A percentile compares a stretch with the other conserved stretches of the same genome.
phyloP scores from a whole-genome alignment of 35 echinoderm and acorn worm genomes.

The Acanthaster planci region DNA sequence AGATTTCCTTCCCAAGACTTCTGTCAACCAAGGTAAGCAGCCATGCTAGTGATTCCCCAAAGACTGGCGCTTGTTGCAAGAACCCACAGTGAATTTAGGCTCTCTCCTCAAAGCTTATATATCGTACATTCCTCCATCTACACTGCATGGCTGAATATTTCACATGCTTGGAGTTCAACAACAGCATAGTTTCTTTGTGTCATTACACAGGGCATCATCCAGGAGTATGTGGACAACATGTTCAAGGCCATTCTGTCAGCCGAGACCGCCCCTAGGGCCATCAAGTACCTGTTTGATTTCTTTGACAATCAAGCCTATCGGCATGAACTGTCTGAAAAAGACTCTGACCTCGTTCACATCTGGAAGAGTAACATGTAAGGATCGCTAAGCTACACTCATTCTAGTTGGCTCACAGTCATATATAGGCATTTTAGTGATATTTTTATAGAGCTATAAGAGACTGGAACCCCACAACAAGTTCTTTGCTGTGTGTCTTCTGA shows the following conservation, averaged over 20 bases:
- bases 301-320: constrained; percentile 66
- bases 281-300: constrained; percentile 76
- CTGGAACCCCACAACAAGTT: too few species aligned
- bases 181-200: neutral
- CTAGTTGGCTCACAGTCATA: too few species aligned
- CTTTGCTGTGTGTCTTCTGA: too few species aligned
- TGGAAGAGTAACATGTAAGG: constrained; percentile 83
- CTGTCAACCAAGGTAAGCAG: constrained; percentile 6
- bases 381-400: too few species aligned
- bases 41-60: too few species aligned
- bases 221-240: constrained; percentile 90
- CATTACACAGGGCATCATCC: constrained; percentile 73
- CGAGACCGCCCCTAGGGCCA: constrained; percentile 8
- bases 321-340: constrained; percentile 16
- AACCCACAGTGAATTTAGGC: too few species aligned
- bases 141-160: too few species aligned
- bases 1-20: constrained; percentile 35
- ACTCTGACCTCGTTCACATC: constrained; percentile 46
- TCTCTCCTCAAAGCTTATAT: too few species aligned
- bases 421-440: too few species aligned
- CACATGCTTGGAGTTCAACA: neutral
- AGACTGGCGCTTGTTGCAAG: too few species aligned
- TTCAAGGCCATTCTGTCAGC: constrained; percentile 72
- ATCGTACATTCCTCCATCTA: too few species aligned
- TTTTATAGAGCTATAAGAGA: too few species aligned